Base-by-base conservation (phyloP, 2,888 invertebrate species). In the Hyposoter didymator region DNA sequence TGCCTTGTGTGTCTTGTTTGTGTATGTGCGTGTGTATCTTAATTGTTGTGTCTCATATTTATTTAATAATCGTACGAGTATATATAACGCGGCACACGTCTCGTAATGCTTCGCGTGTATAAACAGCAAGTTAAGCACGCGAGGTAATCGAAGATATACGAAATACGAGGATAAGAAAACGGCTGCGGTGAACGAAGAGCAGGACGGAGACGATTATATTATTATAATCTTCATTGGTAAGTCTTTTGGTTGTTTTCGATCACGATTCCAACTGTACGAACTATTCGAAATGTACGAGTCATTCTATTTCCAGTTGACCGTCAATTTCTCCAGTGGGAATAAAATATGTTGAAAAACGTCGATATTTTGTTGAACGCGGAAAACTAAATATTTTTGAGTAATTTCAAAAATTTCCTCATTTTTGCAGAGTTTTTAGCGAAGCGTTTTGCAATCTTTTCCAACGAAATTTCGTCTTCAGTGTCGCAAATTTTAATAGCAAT, bases 21-120 rank as follows among this genome's bases (percentile, higher is more conserved):
- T 39, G 52, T 43, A 17, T 67, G 8, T 43, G 52, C 28, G 76
- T 35, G 35, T 64, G 59, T 32, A 6, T 35, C 17, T 59, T 47
- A 39, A 76, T 76, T 47, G 39, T 49, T 66, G 52, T 52, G 35
- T 49, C 49, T 12, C 52, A n/a, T 52, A 52, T 76, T 67, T 55
- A 67, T 45, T 49, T 52, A 28, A 78, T 67, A 52, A 66, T 59
- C 59, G 28, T 59, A 76, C 35, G 69, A 59, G 62, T 17, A 62
- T 62, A 35, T 47, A 70, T 35, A 64, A 28, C 75, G 52, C 32
- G 67, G 69, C 79, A 35, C 78, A 52, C 69, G 84, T 79, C 78
- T 28, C 69, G 84, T 79, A 69, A 79, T 84, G 79, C 74, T 59
- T 69, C 79, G 84, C 75, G 74, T 62, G 52, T 35, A 70, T 35